Percentiles rank a stretch among this genome's conserved stretches.
Evolutionary conservation across 2,797 vertebrate species (phyloP).

Genomic region (Neosalanx taihuensis): DNA sequence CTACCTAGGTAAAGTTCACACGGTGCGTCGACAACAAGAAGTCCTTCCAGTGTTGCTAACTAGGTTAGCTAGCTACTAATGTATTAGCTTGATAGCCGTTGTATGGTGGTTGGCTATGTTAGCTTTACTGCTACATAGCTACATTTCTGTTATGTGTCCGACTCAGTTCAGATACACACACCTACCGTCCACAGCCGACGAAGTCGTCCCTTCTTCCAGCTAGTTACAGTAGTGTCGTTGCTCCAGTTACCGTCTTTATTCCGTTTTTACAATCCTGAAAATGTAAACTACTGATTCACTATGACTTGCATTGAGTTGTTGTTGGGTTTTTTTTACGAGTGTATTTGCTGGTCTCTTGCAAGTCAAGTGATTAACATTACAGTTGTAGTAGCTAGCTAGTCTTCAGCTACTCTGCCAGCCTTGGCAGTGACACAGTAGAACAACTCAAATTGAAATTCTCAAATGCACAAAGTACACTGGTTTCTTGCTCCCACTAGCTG

Average conservation of each 20-base stretch:
- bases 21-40: neutral
- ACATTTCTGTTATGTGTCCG: too few relatives aligned
- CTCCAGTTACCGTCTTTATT: too few relatives aligned
- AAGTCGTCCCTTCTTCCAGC: too few relatives aligned
- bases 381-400: neutral
- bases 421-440: neutral
- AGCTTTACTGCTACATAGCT: neutral
- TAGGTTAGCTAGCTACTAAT: neutral
- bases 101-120: neutral
- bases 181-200: too few relatives aligned
- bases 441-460: neutral
- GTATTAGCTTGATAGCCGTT: neutral
- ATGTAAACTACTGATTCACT: neutral
- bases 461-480: conserved; percentile 4
- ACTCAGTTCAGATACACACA: too few relatives aligned
- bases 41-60: neutral
- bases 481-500: conserved; percentile 33
- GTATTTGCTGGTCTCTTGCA: neutral
- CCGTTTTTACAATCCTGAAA: neutral
- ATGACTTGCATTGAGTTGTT: neutral
- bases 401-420: neutral
- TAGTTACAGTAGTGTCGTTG: too few relatives aligned
- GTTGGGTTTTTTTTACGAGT: neutral
- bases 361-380: neutral
- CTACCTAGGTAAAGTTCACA: neutral